A percentile compares a stretch with the other conserved stretches of the same genome.
Evolutionary conservation across 1,140 invertebrate species (phyloP).

Genomic region (Pollicipes pollicipes): DNA sequence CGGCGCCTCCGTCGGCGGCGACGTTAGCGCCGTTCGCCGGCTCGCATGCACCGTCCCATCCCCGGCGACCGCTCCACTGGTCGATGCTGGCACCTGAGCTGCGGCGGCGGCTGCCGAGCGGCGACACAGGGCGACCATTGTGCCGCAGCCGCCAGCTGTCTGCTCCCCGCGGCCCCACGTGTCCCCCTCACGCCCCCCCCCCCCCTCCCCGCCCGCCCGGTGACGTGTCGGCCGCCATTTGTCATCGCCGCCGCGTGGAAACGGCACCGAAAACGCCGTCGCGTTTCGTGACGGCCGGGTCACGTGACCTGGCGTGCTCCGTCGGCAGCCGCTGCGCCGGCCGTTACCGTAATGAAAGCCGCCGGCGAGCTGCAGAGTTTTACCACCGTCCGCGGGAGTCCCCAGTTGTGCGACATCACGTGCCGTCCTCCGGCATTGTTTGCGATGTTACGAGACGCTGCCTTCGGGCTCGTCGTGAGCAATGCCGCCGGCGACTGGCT

Average conservation of each 20-base stretch:
- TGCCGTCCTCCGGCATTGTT: not conserved
- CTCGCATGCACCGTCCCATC: not conserved
- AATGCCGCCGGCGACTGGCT: not conserved
- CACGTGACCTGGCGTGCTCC: not conserved
- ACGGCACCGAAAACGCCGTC: not conserved
- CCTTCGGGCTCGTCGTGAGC: not conserved
- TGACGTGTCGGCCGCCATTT: not conserved
- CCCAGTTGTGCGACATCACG: not conserved
- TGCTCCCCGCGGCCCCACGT: too few relatives aligned
- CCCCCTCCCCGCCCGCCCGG: too few relatives aligned
- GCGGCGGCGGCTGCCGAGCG: too few relatives aligned
- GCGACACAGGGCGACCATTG: not conserved
- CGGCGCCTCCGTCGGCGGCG: not conserved
- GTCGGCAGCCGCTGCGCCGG: too few relatives aligned
- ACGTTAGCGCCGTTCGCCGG: too few relatives aligned
- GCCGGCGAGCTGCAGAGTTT: not conserved
- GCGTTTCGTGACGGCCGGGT: not conserved
- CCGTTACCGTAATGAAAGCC: not conserved
- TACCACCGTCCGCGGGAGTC: not conserved
- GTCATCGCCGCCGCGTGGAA: not conserved
- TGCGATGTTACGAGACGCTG: not conserved
- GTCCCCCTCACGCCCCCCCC: not conserved
- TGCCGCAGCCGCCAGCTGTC: not conserved
- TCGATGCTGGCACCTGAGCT: not conserved
- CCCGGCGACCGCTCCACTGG: not conserved